These are phyloP conservation scores for Hemibagrus guttatus DNA, from an alignment of 2,797 vertebrate species.

Conservation along the genomic window DNA sequence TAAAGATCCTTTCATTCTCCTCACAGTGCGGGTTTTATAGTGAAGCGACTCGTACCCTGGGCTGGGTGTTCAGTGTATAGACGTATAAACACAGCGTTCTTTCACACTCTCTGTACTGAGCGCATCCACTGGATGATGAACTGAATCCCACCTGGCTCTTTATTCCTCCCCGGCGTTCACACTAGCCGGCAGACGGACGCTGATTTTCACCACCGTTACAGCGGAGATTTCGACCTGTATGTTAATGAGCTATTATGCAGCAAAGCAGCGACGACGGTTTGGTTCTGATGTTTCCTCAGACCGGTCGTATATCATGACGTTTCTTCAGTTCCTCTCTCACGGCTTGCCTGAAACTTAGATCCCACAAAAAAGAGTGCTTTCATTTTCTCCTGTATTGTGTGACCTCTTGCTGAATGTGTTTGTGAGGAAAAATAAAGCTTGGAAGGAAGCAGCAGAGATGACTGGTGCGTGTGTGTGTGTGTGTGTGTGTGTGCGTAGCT, in stretches of 20 bases:
- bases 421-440: background rate
- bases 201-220: background rate
- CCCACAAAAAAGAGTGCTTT: background rate
- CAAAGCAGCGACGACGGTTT: background rate
- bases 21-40: background rate
- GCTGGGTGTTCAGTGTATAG: background rate
- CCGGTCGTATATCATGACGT: background rate
- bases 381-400: background rate
- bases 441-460: no score
- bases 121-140: background rate
- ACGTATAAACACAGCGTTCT: background rate
- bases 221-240: background rate
- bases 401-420: no score
- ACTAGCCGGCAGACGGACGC: background rate
- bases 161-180: background rate
- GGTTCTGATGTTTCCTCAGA: background rate
- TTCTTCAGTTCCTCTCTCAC: background rate
- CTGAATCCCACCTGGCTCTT: constrained; percentile 3
- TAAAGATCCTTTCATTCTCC: background rate
- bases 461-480: no score
- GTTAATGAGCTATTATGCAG: background rate
- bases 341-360: background rate
- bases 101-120: background rate
- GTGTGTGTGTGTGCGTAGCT: no score
- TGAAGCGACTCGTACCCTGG: background rate